Evolutionary conservation across 1,140 invertebrate species (phyloP), one percentile per base, ranked within the genome.

Genomic region (Agrypnia vestita): DNA sequence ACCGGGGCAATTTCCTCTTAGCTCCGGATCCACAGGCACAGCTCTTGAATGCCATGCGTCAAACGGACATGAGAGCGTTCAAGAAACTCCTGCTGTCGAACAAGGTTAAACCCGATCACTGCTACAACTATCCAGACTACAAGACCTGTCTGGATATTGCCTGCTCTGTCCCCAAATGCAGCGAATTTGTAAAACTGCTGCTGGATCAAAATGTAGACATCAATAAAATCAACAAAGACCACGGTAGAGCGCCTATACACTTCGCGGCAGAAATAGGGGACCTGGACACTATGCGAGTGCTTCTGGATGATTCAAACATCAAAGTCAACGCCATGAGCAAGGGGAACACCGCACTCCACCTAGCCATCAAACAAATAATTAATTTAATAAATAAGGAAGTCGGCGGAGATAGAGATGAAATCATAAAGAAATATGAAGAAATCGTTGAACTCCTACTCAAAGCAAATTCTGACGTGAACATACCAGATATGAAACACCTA

Each of bases 191-290:
- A 0, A 86, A 91, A 72, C 86, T 92, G 0, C 89, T 96, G n/a
- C 84, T 96, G 0, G 87, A 90, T 69, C 87, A 92, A 78, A 92
- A 93, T 51, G 93, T 92, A 0, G 89, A 94, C 86, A 90, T 93
- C 0, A 94, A 94, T 84, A 90, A 86, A 84, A 85, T 92, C 4
- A 92, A 92, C 85, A 90, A 90, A 83, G 90, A 90, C 1, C 88
- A 91, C 3, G 91, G 92, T 49, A 91, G 92, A 80, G 90, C 91
- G 1, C 92, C 93, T 0, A 88, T 95, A 53, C 94, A 94, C 86
- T 93, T 93, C 75, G 93, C 93, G 0, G 89, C 91, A 0, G 91
- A 93, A 84, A 89, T 86, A 0, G 89, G 90, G 47, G 90, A 94
- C 84, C 84, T 87, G 0, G 85, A 89, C 4, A 91, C 91, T 13